Evolutionary conservation across 2,888 invertebrate species (phyloP).

Genomic region (Apotomis turbidana): DNA sequence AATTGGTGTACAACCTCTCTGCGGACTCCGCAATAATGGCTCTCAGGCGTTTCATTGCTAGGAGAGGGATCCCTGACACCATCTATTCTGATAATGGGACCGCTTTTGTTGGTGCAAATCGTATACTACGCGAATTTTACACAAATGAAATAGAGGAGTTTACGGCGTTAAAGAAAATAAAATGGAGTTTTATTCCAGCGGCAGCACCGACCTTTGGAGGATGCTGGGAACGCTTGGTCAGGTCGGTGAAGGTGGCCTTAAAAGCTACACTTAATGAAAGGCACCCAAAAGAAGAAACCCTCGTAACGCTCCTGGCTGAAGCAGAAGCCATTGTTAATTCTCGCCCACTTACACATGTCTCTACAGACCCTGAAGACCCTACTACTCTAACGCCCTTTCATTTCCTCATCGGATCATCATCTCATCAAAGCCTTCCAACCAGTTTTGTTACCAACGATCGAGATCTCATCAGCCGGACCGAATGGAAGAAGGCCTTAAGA

Average conservation of each 20-base stretch:
- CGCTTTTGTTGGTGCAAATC: not conserved
- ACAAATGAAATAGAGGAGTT: not conserved
- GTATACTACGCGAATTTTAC: not conserved
- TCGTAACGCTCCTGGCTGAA: conserved; percentile 35
- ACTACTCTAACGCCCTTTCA: conserved; percentile 24
- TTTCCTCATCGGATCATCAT: conserved; percentile 9
- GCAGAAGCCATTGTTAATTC: conserved; percentile 40
- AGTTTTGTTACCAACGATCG: not conserved
- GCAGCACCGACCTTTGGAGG: conserved; percentile 25
- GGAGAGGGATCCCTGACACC: not conserved
- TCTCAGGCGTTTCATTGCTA: not conserved
- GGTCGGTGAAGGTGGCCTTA: conserved; percentile 36
- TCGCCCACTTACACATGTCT: conserved; percentile 40
- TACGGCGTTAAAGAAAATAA: not conserved
- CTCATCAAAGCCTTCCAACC: not conserved
- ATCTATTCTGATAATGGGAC: not conserved
- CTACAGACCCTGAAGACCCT: conserved; percentile 16
- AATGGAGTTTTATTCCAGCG: conserved; percentile 25
- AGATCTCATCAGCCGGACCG: not conserved
- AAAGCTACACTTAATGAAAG: conserved; percentile 19
- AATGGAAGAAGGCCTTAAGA: conserved; percentile 24
- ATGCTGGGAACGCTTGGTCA: conserved; percentile 18
- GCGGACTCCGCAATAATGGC: conserved; percentile 6
- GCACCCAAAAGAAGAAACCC: not conserved
- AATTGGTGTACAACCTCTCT: not conserved